A percentile compares a stretch with the other conserved stretches of the same genome.
Conservation (phyloP, 2,797 vertebrate genomes). For the Macropus fuliginosus region DNA sequence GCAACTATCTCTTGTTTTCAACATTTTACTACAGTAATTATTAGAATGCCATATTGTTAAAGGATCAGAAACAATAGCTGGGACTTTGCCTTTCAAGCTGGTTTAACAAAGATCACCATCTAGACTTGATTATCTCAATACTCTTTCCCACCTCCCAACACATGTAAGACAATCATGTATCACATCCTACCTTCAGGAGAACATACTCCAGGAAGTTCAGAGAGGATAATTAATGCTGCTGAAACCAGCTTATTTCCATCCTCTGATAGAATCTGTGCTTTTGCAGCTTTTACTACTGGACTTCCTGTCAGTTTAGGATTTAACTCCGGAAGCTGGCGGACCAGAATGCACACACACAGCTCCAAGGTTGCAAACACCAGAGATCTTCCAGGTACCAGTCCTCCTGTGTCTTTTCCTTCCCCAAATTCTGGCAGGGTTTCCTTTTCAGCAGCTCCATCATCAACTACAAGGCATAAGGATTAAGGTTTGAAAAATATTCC, state of each 20-base stretch:
- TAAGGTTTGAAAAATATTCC: constrained; percentile 21
- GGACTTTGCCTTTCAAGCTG: constrained; percentile 5
- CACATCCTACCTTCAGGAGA: constrained; percentile 93
- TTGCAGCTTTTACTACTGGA: constrained; percentile 81
- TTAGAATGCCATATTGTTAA: not conserved
- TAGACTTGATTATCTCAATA: constrained; percentile 3
- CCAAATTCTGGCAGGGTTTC: constrained; percentile 96
- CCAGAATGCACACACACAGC: constrained; percentile 93
- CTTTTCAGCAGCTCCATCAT: constrained; percentile 96
- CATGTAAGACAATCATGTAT: constrained; percentile 45
- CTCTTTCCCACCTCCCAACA: constrained; percentile 3
- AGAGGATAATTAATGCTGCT: constrained; percentile 91
- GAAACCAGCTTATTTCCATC: constrained; percentile 89
- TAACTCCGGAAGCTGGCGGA: constrained; percentile 94
- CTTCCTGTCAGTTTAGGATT: constrained; percentile 92
- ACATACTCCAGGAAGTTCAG: constrained; percentile 93
- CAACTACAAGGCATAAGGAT: constrained; percentile 87
- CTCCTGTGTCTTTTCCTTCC: constrained; percentile 95
- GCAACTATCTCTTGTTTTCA: constrained; percentile 13
- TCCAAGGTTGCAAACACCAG: constrained; percentile 94
- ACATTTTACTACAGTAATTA: constrained; percentile 40
- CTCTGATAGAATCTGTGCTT: constrained; percentile 86
- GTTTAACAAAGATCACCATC: constrained; percentile 22
- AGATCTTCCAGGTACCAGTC: constrained; percentile 93
- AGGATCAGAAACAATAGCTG: constrained; percentile 46